phyloP scores from a whole-genome alignment of 2,113 vertebrate genomes.

The Nycticebus coucang region DNA sequence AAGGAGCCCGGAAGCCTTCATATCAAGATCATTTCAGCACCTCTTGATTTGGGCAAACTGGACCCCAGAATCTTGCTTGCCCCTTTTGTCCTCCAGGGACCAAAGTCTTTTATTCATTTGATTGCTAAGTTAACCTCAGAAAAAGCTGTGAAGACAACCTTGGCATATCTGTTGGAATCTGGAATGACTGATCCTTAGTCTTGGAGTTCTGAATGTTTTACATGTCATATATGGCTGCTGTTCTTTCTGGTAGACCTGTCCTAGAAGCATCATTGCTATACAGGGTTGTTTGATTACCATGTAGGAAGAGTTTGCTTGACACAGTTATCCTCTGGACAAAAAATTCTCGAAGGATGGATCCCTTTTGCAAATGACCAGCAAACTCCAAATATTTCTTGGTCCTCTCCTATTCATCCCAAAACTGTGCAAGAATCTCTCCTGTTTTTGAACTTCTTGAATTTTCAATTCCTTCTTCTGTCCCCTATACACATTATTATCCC shows the following conservation, averaged over 20 bases:
- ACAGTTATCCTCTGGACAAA: neutral
- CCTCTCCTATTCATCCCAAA: neutral
- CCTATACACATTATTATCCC: neutral
- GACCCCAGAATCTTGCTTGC: neutral
- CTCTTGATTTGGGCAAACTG: neutral
- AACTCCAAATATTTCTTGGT: neutral
- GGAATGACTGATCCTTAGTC: neutral
- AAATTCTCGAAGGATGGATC: neutral
- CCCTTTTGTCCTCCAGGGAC: neutral
- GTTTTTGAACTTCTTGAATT: neutral
- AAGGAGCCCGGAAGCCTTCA: neutral
- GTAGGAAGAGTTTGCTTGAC: neutral
- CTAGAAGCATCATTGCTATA: neutral
- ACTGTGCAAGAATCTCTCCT: neutral
- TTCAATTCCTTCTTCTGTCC: neutral
- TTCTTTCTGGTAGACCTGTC: slow-evolving; percentile 6
- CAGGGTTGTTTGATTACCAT: neutral
- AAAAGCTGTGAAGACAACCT: neutral
- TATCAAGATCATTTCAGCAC: neutral
- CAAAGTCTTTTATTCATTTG: neutral
- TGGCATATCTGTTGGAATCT: neutral
- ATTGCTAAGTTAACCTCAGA: neutral
- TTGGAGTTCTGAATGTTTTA: slow-evolving; percentile 19
- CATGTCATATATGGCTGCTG: slow-evolving; percentile 17
- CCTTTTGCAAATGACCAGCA: neutral